These are phyloP conservation scores for Trichonephila clavata DNA, from an alignment of 1,140 invertebrate species.

Conservation along the genomic window DNA sequence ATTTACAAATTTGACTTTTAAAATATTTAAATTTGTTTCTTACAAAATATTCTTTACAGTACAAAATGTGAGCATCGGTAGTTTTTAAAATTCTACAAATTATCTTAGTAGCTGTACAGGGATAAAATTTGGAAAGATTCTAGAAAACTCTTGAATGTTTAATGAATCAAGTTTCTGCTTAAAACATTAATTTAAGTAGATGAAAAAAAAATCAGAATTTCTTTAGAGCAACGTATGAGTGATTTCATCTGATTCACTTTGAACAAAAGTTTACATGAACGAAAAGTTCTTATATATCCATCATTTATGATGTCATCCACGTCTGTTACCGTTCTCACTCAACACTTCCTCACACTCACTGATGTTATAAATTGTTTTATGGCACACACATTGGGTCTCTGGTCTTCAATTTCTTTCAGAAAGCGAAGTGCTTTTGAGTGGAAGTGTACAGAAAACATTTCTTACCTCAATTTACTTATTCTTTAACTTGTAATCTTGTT, in stretches of 20 bases:
- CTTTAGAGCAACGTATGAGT: neutral
- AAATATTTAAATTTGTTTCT: too few relatives aligned
- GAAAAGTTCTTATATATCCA: neutral
- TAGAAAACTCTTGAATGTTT: too few relatives aligned
- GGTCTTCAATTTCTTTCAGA: neutral
- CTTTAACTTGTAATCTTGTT: neutral
- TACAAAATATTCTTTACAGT: too few relatives aligned
- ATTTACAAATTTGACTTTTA: too few relatives aligned
- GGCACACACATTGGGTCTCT: neutral
- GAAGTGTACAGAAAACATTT: neutral
- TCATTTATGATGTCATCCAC: neutral
- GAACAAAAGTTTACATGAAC: slow-evolving; percentile 1
- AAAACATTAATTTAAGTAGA: neutral
- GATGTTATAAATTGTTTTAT: neutral
- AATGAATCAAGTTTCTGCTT: too few relatives aligned
- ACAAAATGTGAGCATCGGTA: too few relatives aligned
- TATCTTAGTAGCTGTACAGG: too few relatives aligned
- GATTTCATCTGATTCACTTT: neutral
- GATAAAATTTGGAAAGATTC: too few relatives aligned
- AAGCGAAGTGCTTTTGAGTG: neutral
- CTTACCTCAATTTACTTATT: neutral
- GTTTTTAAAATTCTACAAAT: too few relatives aligned
- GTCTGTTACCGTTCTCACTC: neutral
- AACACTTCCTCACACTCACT: neutral
- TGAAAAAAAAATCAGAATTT: neutral